Evolutionary conservation across 2,797 vertebrate genomes (phyloP), one percentile per base, ranked within the genome.

Genomic region (Etheostoma perlongum): DNA sequence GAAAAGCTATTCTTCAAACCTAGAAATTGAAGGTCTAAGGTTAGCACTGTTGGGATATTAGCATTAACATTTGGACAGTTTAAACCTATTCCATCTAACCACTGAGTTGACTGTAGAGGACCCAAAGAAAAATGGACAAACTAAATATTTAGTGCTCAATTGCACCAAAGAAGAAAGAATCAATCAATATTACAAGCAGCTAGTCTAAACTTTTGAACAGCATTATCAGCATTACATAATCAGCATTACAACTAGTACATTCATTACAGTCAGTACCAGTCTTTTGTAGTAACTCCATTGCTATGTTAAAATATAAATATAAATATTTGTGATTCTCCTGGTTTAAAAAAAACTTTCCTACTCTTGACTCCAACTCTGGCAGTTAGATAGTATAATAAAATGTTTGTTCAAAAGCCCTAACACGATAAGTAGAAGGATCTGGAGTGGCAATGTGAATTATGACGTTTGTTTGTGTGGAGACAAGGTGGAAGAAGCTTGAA

Each of bases 401-500:
- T 40, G n/a, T 78, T 46, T 55, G 10, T 47, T 51, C 1, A 58
- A 67, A 71, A 71, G 30, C 30, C 30, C 5, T 30, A 30, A 30
- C 5, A 30, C 30, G 5, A 30, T 5, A 30, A 30, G 11, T 14
- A 40, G 36, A 40, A 40, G 10, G 10, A 63, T 21, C 5, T 48
- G 15, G 42, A 49, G 46, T 42, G 21, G 21, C 7, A 61, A 2
- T 49, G 46, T 25, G 47, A 36, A 44, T 23, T 30, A 10, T 48
- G 15, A 7, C 12, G 64, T 42, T 59, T 44, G 48, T 52, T 48
- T 49, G 13, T 33, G 2, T 53, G 25, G 19, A 48, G 8, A 42
- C 55, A 67, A 54, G 19, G 42, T 48, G 51, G 55, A 67, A 67
- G n/a, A 16, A 53, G 36, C 19, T 61, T n/a, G 48, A 53, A n/a